Conservation (phyloP, 2,888 invertebrate species). For the Lutraria lutraria region DNA sequence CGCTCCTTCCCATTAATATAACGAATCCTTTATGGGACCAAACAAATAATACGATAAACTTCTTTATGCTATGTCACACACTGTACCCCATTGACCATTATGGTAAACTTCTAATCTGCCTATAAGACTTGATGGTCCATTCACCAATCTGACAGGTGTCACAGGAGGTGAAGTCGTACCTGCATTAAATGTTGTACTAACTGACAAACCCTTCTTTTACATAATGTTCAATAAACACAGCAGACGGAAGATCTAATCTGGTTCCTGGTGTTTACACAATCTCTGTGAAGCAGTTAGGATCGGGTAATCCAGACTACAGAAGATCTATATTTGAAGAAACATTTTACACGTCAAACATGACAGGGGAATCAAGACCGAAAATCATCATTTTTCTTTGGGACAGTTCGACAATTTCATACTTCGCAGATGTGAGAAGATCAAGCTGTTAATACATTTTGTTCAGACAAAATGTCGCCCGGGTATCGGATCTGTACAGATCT, state of each 20-base stretch:
- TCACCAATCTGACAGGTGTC: not conserved
- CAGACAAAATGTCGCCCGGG: too few relatives aligned
- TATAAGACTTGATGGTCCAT: not conserved
- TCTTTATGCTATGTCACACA: too few relatives aligned
- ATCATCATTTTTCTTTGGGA: too few relatives aligned
- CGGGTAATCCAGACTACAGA: not conserved
- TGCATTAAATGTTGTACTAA: not conserved
- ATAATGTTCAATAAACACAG: not conserved
- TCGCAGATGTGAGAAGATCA: too few relatives aligned
- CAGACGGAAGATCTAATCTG: not conserved
- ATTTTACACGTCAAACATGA: not conserved
- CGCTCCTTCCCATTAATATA: too few relatives aligned
- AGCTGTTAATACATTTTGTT: too few relatives aligned
- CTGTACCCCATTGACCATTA: conserved; percentile 9
- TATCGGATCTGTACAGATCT: too few relatives aligned
- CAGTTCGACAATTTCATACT: too few relatives aligned
- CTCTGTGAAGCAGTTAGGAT: not conserved
- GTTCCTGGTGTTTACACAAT: not conserved
- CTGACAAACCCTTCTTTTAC: too few relatives aligned
- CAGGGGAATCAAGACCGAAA: not conserved
- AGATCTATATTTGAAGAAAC: not conserved
- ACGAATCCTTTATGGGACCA: too few relatives aligned
- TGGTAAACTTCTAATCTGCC: conserved; percentile 6
- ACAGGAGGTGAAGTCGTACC: not conserved
- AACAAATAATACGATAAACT: too few relatives aligned